Base-by-base conservation (phyloP, 2,888 invertebrate species). In the Zonitis immaculata region DNA sequence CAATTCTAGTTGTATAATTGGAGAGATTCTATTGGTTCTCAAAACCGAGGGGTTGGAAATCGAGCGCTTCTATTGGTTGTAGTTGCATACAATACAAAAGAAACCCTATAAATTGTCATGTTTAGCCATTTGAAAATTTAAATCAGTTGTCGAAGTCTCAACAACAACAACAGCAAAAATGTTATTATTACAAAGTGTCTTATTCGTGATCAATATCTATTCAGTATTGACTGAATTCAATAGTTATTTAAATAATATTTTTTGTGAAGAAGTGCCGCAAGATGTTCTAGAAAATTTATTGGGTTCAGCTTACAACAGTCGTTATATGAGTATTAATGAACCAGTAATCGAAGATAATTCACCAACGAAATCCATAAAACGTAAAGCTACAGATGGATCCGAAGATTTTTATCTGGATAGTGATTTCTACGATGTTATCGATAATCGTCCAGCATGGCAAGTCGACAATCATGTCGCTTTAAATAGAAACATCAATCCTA, bases 241-340 rank as follows among this genome's bases (percentile, higher is more conserved):
- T 11, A 18, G 18, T 8, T 18, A 11, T 9, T 18, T 39, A 7
- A 11, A 39, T 18, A 16, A 39, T 39, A 18, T 39, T 11, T 18
- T 39, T 2, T 39, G 39, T 18, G 16, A 16, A 1, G 39, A 39
- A 39, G 3, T 39, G 16, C 39, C 39, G 8, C 8, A 8, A 9
- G 9, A 39, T 39, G 4, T 44, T 16, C 12, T 44, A 18, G 44
- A 44, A 26, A 27, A 5, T 26, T n/a, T 44, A n/a, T 20, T 44
- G 7, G 44, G 44, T 8, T 4, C 44, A 1, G 44, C 44, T 12
- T 44, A 12, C 20, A 44, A 44, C 14, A 27, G 8, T n/a, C 27
- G 44, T 6, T 44, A 44, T 30, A 44, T 44, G 44, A 44, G 44
- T 44, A 18, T 44, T 6, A 14, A 44, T 11, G 27, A 22, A 5